Percentiles rank a stretch among this genome's conserved stretches.
Evolutionary conservation across 2,888 invertebrate species (phyloP).

Genomic region (Drosophila prolongata): DNA sequence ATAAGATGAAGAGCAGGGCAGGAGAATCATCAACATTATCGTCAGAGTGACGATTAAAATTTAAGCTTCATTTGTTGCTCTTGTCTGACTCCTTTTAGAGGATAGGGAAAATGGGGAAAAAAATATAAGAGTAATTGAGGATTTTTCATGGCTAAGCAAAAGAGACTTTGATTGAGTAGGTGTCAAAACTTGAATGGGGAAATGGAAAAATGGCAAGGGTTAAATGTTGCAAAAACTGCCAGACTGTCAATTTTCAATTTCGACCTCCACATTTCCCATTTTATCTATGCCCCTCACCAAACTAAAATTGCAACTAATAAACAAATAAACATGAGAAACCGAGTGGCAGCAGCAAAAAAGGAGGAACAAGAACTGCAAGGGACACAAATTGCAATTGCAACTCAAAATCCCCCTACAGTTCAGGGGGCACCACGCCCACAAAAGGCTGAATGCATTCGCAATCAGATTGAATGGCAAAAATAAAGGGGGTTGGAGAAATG

Average conservation of each 20-base stretch:
- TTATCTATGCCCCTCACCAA: slow-evolving; percentile 20
- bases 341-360: background rate
- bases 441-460: slow-evolving; percentile 51
- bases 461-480: slow-evolving; percentile 52
- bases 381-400: slow-evolving; percentile 75
- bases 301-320: slow-evolving; percentile 67
- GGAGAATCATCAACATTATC: slow-evolving; percentile 77
- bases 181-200: slow-evolving; percentile 46
- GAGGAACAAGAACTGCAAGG: slow-evolving; percentile 49
- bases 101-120: slow-evolving; percentile 12
- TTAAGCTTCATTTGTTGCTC: slow-evolving; percentile 74
- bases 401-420: slow-evolving; percentile 29
- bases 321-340: slow-evolving; percentile 55
- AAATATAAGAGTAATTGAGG: slow-evolving; percentile 9
- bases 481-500: slow-evolving; percentile 2
- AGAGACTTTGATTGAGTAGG: slow-evolving; percentile 64
- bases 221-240: slow-evolving; percentile 26
- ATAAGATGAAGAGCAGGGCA: slow-evolving; percentile 39
- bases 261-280: background rate
- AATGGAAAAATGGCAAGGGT: slow-evolving; percentile 10
- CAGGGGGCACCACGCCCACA: slow-evolving; percentile 19
- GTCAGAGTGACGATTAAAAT: slow-evolving; percentile 76
- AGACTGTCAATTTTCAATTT: slow-evolving; percentile 34
- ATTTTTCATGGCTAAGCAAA: slow-evolving; percentile 22
- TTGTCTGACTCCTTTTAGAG: slow-evolving; percentile 34